Evolutionary conservation across 2,113 vertebrate genomes (phyloP), one percentile per base, ranked within the genome.

Genomic region (Cyanistes caeruleus): DNA sequence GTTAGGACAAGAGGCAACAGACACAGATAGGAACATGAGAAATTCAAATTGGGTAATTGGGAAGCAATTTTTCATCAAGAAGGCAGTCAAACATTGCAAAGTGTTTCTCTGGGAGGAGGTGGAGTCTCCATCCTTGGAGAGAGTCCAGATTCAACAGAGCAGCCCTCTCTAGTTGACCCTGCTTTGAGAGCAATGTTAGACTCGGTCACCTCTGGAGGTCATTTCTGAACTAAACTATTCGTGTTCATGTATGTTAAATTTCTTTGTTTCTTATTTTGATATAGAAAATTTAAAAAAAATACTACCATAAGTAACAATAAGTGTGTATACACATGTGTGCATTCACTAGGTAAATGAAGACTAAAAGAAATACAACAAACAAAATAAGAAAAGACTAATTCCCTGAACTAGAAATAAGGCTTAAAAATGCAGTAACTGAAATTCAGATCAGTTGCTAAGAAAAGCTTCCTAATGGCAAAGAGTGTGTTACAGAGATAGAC

Each of bases 261-360:
- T 62, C 10, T 78, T 82, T 28, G 3, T 48, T 83, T 83, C 22
- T 75, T 79, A 65, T 76, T 76, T 80, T 58, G 23, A 46, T 25
- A 5, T 15, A 37, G 30, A 84, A 80, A 89, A 64, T 51, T 3
- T 49, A 76, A 55, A 59, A 74, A 30, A 28, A 0, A 24, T 55
- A 30, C n/a, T 53, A 68, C 14, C 13, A 6, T 56, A 72, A 56
- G 30, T 48, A 59, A 59, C 9, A 68, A 23, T 35, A 12, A n/a
- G 15, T 41, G 17, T 44, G 5, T 35, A n/a, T 16, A 53, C 13
- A 35, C 1, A 1, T 5, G 0, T 48, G 31, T 33, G 31, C 7
- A 1, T 52, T 52, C 10, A 20, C 10, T 28, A 60, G 19, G 55
- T 33, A 73, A 68, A 80, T 67, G 28, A 70, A 81, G 15, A 68